Evolutionary conservation across 2,113 vertebrate species (phyloP), one percentile per base, ranked within the genome.

Genomic region (Lophius piscatorius): DNA sequence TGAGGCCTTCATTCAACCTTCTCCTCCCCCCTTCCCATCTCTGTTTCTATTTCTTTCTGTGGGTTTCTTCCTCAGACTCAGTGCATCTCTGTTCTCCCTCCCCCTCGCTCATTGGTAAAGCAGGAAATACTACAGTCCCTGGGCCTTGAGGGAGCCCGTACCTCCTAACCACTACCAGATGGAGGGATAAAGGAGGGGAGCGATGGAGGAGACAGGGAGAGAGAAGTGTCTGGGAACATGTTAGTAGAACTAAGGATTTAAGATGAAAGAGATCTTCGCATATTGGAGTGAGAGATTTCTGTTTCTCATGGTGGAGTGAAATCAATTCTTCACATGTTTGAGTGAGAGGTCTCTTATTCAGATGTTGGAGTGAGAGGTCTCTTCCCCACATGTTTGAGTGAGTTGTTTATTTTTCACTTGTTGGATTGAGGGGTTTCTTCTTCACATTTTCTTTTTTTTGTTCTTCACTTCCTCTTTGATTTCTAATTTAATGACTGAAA

Each of bases 111-210:
- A 49, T 39, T 71, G 50, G 41, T 31, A 46, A 48, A 11, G 70
- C 87, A 90, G 90, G 89, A 91, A 89, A 90, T 85, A 63, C 77
- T 85, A 69, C 56, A 72, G 88, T 87, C 86, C 82, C 80, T 83
- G 76, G 83, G 81, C 85, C 87, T 87, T 81, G 70, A 87, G 87
- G 81, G 60, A 83, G 57, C 77, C 63, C 65, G 63, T 82, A 82
- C 84, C 69, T 71, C 36, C 59, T 90, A 91, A 91, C 80, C 76
- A 82, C 48, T 72, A 81, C 70, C 88, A 91, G 88, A 91, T 91
- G 89, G 68, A 70, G 59, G 70, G 71, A 79, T 71, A 65, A 83
- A 70, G 59, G 61, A 80, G 63, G 44, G 36, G 52, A 54, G 58
- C 41, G 48, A 62, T 50, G 26, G 56, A 65, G 54, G 40, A 45